Evolutionary conservation across 2,888 invertebrate genomes (phyloP).

Genomic region (Unio pictorum): DNA sequence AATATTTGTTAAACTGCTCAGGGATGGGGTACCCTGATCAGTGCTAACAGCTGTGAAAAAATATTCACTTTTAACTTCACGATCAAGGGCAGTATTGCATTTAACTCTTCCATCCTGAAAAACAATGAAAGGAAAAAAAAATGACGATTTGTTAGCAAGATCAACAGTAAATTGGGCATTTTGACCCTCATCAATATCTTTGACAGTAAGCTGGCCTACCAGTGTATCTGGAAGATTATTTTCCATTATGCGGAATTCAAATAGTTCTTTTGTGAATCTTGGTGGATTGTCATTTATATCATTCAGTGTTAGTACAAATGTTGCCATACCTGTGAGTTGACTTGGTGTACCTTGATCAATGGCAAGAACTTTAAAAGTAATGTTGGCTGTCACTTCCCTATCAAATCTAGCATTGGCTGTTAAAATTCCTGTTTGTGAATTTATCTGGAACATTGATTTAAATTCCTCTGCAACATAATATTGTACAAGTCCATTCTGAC

Average conservation of each 20-base stretch:
- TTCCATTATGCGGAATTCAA: conserved; percentile 51
- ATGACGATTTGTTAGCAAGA: conserved; percentile 37
- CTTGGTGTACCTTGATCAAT: conserved; percentile 50
- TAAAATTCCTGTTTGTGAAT: conserved; percentile 43
- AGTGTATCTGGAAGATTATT: conserved; percentile 37
- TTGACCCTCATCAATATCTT: conserved; percentile 52
- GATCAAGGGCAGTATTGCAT: conserved; percentile 33
- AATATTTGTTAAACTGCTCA: conserved; percentile 34
- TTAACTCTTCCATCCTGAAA: conserved; percentile 41
- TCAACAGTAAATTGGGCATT: conserved; percentile 39
- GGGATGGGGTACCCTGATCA: conserved; percentile 39
- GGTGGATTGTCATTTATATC: conserved; percentile 61
- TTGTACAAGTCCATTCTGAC: conserved; percentile 47
- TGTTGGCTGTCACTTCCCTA: conserved; percentile 34
- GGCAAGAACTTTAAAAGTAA: conserved; percentile 49
- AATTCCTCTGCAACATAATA: conserved; percentile 76
- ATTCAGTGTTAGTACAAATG: conserved; percentile 45
- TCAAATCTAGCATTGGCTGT: conserved; percentile 48
- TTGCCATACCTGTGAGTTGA: conserved; percentile 40
- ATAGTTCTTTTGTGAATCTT: conserved; percentile 43
- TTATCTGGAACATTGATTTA: conserved; percentile 66
- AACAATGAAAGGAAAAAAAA: conserved; percentile 43
- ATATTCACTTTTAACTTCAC: conserved; percentile 34
- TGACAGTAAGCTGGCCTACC: conserved; percentile 49
- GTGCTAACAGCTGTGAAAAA: conserved; percentile 37